phyloP scores from a whole-genome alignment of 2,113 vertebrate species.

The Sceloporus tristichus region DNA sequence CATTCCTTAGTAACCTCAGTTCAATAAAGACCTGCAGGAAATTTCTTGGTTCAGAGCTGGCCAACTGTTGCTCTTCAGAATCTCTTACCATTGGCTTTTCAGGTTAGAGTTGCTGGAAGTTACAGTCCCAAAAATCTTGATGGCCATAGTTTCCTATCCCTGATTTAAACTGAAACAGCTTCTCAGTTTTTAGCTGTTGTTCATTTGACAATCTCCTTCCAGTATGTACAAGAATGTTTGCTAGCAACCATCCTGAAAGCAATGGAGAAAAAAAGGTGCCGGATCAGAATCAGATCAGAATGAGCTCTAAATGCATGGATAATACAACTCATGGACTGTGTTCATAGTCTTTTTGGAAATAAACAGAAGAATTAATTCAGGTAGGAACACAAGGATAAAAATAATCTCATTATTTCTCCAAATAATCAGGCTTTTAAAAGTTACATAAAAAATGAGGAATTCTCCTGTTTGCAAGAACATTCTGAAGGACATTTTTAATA shows the following conservation, averaged over 20 bases:
- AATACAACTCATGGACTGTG: not conserved
- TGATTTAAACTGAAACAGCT: not conserved
- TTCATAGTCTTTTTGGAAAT: too few species aligned
- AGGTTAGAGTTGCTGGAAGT: not conserved
- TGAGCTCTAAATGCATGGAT: not conserved
- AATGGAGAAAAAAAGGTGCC: not conserved
- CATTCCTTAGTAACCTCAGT: too few species aligned
- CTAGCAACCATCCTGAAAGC: not conserved
- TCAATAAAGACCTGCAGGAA: too few species aligned
- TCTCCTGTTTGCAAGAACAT: slow-evolving; percentile 37
- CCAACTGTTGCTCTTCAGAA: too few species aligned
- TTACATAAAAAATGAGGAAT: slow-evolving; percentile 13
- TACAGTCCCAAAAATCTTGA: not conserved
- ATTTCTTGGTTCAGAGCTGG: too few species aligned
- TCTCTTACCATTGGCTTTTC: not conserved
- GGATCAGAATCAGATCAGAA: not conserved
- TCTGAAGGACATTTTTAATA: slow-evolving; percentile 37
- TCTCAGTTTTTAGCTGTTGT: not conserved
- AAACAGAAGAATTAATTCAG: not conserved
- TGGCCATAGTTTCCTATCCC: not conserved
- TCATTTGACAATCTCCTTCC: not conserved
- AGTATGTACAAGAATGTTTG: not conserved
- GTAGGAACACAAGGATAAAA: not conserved
- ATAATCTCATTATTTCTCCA: not conserved
- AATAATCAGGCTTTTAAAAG: slow-evolving; percentile 1